Evolutionary conservation across 2,888 invertebrate species (phyloP).

Genomic region (Zygogramma bicolorata): DNA sequence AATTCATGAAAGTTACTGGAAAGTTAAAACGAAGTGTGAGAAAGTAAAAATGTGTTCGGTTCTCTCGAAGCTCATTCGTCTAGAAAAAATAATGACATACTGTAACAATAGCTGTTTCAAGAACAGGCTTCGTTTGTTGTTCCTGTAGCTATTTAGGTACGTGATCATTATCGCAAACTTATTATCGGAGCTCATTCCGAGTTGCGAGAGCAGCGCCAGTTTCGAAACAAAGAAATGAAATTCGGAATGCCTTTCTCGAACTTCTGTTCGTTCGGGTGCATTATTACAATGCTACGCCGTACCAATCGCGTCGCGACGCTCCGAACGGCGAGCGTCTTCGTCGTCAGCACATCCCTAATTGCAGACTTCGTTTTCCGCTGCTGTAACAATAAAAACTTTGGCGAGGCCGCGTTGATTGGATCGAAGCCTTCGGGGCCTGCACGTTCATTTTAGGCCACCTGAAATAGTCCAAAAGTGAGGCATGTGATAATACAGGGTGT

Average conservation of each 20-base stretch:
- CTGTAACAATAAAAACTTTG: constrained; percentile 59
- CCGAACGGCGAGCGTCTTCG: constrained; percentile 16
- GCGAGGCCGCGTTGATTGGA: constrained; percentile 58
- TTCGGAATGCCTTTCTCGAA: not conserved
- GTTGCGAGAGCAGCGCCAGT: not conserved
- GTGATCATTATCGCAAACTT: not conserved
- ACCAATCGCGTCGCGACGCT: not conserved
- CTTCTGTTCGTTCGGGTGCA: not conserved
- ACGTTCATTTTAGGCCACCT: too few relatives aligned
- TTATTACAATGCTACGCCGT: not conserved
- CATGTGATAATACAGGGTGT: too few relatives aligned
- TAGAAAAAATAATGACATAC: too few relatives aligned
- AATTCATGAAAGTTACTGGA: too few relatives aligned
- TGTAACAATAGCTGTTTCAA: not conserved
- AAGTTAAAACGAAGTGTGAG: too few relatives aligned
- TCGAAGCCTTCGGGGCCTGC: constrained; percentile 50
- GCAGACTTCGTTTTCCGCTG: constrained; percentile 53
- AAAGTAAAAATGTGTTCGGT: too few relatives aligned
- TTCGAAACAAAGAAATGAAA: not conserved
- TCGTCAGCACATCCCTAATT: constrained; percentile 50
- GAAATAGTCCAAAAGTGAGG: too few relatives aligned
- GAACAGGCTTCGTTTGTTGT: not conserved
- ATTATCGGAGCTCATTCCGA: not conserved
- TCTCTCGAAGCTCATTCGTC: too few relatives aligned
- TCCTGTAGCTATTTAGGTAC: not conserved